Evolutionary conservation across 2,888 invertebrate genomes (phyloP), one percentile per base, ranked within the genome.

Genomic region (Patella caerulea): DNA sequence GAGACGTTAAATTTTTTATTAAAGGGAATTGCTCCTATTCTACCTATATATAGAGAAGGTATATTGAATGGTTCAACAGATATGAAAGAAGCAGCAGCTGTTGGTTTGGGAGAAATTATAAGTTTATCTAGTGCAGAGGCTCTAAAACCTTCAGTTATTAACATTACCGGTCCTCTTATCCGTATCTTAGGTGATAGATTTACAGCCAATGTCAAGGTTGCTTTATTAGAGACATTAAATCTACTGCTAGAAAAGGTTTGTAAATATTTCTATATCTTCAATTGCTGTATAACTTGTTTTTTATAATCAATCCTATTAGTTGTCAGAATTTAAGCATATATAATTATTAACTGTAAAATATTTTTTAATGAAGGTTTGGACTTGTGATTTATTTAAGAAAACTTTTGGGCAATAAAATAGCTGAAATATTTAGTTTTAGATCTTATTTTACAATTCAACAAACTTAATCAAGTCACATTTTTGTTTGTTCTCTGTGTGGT

Each of bases 131-230:
- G 95, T 83, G 94, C 98, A 0, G 94, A 95, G 75, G 97, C 98
- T 7, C 93, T 99, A 78, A 97, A 98, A 91, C 96, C 98, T 0
- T 98, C 98, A 73, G 98, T 99, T 4, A 96, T 99, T 81, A 96
- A 97, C 91, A 97, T 99, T 87, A 99, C 99, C 5, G 99, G 99
- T 0, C 99, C 99, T 0, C 94, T 99, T 82, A 99, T 99, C 92
- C 94, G 99, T 88, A 98, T 99, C 91, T 94, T 99, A 75, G 99
- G 99, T 14, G 98, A 98, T 92, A 94, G 98, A 80, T 99, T 98
- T 92, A 96, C 96, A 88, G 95, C 96, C 88, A 96, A 95, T 87
- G 97, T 99, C 0, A 99, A 99, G 92, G 97, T 97, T 0, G 97
- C 98, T 54, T 98, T 99, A 55, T 93, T 99, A 52, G 98, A 98